phyloP scores from a whole-genome alignment of 2,113 vertebrate species.

The Candoia aspera region DNA sequence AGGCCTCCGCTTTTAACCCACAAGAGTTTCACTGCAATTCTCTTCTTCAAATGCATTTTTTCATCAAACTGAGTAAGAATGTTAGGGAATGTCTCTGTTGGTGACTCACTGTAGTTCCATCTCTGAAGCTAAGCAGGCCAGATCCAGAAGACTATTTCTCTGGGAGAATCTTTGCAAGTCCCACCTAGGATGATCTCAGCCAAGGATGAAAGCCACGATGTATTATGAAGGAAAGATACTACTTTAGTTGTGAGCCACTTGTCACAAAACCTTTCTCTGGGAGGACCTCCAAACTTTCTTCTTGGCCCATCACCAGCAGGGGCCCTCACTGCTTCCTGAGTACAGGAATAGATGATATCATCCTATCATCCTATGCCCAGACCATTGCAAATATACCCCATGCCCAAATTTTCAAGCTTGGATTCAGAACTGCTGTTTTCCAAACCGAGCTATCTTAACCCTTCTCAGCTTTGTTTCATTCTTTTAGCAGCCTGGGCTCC shows the following conservation, averaged over 20 bases:
- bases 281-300: no score
- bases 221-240: not conserved
- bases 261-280: no score
- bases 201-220: not conserved
- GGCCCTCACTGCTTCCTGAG: no score
- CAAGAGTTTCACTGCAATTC: not conserved
- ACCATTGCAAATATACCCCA: no score
- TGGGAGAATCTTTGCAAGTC: not conserved
- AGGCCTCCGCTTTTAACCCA: not conserved
- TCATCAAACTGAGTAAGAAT: not conserved
- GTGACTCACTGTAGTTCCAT: not conserved
- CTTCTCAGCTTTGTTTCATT: no score
- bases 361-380: no score
- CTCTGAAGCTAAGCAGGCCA: not conserved
- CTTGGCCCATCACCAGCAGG: no score
- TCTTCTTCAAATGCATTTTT: not conserved
- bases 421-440: no score
- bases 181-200: not conserved
- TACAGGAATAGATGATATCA: no score
- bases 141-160: not conserved
- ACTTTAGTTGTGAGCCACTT: not conserved
- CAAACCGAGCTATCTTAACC: no score
- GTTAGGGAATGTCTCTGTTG: not conserved
- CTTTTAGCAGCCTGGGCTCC: no score
- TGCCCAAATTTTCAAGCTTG: no score